Evolutionary conservation across 2,113 vertebrate species (phyloP), one percentile per base, ranked within the genome.

Genomic region (Perca fluviatilis): DNA sequence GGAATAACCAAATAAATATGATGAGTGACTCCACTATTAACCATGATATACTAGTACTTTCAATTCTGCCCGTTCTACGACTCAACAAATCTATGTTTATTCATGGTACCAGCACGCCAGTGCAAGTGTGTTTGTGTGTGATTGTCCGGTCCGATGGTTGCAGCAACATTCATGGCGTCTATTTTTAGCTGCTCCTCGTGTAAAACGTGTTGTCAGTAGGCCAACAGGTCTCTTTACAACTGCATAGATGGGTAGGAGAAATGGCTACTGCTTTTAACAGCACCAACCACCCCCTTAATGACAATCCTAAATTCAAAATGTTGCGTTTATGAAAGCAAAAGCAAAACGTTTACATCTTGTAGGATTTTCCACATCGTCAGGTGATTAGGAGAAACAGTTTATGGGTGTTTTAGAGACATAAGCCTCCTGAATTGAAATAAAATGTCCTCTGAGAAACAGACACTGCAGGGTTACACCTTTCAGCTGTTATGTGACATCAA

Each of bases 171-270:
- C 75, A 81, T 67, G 71, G 23, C 0, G 14, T 82, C 88, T 94
- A 94, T 89, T 92, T 92, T 86, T 91, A 94, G 85, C 70, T 61
- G 25, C 67, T 83, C 33, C 62, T 86, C 27, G 66, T 89, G 86
- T 81, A 83, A 43, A 86, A 84, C 58, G 74, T 87, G 86, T 80
- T 25, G 77, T 74, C 83, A 80, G 84, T 77, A 73, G 81, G 76
- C 14, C 82, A 82, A 65, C 76, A 78, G 84, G 77, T 89, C 77
- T 86, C 89, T 84, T 83, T 88, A 82, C 75, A 80, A 69, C 79
- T 74, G 74, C 86, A 84, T 23, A 76, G 50, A 89, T 54, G 56
- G 60, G 16, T 54, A 60, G 60, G 64, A 72, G 60, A 76, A 73
- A 82, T 25, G 78, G 40, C 54, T 73, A 46, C 66, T 81, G 27